Conservation (phyloP, 2,888 invertebrate species). For the Cenopis cana region DNA sequence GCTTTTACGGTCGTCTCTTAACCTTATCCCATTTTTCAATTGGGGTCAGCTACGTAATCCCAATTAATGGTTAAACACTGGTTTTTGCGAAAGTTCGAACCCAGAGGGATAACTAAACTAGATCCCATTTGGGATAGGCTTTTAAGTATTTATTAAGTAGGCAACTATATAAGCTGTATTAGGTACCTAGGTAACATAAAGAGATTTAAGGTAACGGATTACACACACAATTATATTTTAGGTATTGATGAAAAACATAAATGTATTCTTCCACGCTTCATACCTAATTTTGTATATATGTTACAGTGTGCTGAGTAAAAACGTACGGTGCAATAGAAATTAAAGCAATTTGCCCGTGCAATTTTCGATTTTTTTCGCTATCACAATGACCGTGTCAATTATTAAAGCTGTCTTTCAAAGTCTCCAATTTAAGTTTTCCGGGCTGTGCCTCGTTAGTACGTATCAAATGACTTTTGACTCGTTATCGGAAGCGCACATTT, state of each 20-base stretch:
- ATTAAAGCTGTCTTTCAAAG: constrained; percentile 10
- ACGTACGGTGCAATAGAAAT: not conserved
- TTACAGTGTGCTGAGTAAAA: not conserved
- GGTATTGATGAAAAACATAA: no score
- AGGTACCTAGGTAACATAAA: no score
- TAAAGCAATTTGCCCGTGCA: not conserved
- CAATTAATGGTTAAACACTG: not conserved
- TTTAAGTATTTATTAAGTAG: no score
- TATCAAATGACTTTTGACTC: constrained; percentile 5
- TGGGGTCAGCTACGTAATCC: not conserved
- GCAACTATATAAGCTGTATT: no score
- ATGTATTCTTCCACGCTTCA: no score
- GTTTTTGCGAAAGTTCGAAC: not conserved
- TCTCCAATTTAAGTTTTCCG: constrained; percentile 8
- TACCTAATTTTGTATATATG: no score
- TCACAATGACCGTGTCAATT: not conserved
- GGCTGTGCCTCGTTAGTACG: constrained; percentile 14
- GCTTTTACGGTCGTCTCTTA: not conserved
- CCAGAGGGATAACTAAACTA: not conserved
- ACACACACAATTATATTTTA: no score
- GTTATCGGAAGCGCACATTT: constrained; percentile 2
- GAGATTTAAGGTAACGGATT: no score
- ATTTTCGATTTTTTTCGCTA: not conserved
- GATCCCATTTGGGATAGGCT: not conserved
- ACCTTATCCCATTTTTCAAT: constrained; percentile 8